These are phyloP conservation scores for Myripristis jacobus DNA, from an alignment of 2,797 vertebrate species.

Conservation along the genomic window DNA sequence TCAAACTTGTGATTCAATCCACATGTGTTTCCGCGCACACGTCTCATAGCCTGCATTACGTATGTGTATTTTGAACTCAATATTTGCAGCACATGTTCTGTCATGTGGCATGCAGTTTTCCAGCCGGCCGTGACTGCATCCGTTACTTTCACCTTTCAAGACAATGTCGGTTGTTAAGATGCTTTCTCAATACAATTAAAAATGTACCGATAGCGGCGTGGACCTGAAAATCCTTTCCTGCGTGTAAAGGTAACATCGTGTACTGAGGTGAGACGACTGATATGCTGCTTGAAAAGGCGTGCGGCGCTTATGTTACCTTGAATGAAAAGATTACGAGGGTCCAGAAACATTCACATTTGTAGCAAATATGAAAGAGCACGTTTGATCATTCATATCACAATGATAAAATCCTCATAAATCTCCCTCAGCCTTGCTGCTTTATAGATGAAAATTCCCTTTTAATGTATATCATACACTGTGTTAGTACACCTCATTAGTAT, in stretches of 20 bases:
- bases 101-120: constrained; percentile 6
- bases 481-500: neutral
- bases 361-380: constrained; percentile 1
- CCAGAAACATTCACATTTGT: neutral
- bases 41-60: neutral
- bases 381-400: neutral
- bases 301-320: neutral
- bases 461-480: neutral
- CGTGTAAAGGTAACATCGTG: constrained; percentile 14
- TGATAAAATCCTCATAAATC: too few relatives aligned
- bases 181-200: constrained; percentile 11
- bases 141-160: constrained; percentile 6
- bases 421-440: too few relatives aligned
- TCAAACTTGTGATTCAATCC: neutral
- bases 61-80: constrained; percentile 10
- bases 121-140: neutral
- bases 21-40: neutral
- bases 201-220: constrained; percentile 7
- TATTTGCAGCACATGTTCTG: constrained; percentile 17
- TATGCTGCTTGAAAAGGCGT: constrained; percentile 13
- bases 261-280: constrained; percentile 34
- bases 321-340: neutral
- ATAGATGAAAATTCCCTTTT: too few relatives aligned
- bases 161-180: constrained; percentile 17
- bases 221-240: neutral